A percentile compares a stretch with the other conserved stretches of the same genome.
These are phyloP conservation scores for Perccottus glenii DNA, from an alignment of 2,113 vertebrate species.

Conservation along the genomic window DNA sequence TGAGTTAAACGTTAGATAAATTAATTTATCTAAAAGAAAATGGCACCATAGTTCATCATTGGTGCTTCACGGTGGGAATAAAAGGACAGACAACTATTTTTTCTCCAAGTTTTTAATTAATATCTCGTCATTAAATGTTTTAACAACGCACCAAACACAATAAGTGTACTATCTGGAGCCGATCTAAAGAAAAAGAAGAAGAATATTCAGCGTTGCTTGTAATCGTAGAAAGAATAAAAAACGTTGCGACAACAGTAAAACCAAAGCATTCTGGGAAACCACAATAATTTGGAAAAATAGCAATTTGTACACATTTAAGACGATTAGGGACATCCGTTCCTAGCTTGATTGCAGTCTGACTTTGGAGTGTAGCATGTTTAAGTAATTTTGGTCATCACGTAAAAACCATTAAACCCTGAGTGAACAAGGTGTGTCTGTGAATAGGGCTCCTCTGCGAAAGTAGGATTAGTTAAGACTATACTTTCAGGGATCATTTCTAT, in stretches of 20 bases:
- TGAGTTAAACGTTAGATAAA: not conserved
- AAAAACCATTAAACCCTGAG: not conserved
- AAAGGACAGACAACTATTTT: slow-evolving; percentile 15
- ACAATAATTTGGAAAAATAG: slow-evolving; percentile 22
- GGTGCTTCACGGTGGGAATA: slow-evolving; percentile 9
- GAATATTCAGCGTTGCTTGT: too few relatives aligned
- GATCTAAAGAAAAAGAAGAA: too few relatives aligned
- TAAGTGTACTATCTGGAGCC: too few relatives aligned
- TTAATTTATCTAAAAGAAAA: not conserved
- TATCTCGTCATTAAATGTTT: not conserved
- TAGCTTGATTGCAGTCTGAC: too few relatives aligned
- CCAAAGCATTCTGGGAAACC: slow-evolving; percentile 59
- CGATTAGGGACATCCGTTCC: too few relatives aligned
- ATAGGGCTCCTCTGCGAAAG: rapidly evolving
- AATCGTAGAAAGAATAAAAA: too few relatives aligned
- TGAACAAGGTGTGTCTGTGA: not conserved
- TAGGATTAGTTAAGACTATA: rapidly evolving
- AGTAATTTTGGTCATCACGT: too few relatives aligned
- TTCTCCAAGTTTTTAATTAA: not conserved
- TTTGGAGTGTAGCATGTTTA: not conserved
- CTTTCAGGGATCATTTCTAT: slow-evolving; percentile 72
- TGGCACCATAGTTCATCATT: slow-evolving; percentile 14
- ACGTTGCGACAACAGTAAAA: too few relatives aligned
- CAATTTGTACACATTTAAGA: too few relatives aligned
- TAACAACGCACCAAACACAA: too few relatives aligned